Conservation (phyloP, 64 coral and sea anemone genomes). For the Stichodactyla mertensii region DNA sequence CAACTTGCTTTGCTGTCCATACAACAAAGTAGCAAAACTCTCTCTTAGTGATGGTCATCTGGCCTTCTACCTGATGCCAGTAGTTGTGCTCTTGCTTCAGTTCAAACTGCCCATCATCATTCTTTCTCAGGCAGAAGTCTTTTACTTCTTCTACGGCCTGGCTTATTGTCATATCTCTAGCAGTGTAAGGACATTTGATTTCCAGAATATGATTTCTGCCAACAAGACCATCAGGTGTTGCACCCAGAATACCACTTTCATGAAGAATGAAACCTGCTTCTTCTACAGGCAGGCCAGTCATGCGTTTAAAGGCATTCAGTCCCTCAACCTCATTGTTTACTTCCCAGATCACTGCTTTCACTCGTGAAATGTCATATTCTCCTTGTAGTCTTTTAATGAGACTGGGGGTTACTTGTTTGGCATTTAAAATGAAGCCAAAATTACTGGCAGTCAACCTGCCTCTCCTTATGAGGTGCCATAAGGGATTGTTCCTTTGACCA, state of each 20-base stretch:
- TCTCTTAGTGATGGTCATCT: neutral
- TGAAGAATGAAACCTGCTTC: conserved; percentile 25
- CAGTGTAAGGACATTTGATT: conserved; percentile 26
- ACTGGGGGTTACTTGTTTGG: conserved; percentile 19
- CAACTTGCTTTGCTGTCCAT: neutral
- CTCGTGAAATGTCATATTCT: conserved; percentile 14
- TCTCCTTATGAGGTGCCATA: conserved; percentile 18
- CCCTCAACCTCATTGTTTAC: conserved; percentile 28
- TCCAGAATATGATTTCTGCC: conserved; percentile 14
- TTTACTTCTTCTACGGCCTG: neutral
- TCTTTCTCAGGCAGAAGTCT: neutral
- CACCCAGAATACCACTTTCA: conserved; percentile 25
- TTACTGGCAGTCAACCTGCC: conserved; percentile 28
- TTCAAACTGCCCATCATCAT: conserved; percentile 1
- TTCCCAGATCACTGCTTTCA: conserved; percentile 33
- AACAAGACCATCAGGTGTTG: neutral
- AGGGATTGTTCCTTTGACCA: conserved; percentile 29
- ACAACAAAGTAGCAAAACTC: conserved; percentile 33
- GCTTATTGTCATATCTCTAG: conserved; percentile 5
- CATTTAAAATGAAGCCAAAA: conserved; percentile 3
- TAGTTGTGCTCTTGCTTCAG: neutral
- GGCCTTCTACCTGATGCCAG: conserved; percentile 13
- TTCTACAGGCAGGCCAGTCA: conserved; percentile 14
- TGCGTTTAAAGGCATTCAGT: neutral
- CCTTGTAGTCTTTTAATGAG: conserved; percentile 20